These are phyloP conservation scores for Loriculus beryllinus DNA, from an alignment of 2,797 vertebrate genomes.

Conservation along the genomic window DNA sequence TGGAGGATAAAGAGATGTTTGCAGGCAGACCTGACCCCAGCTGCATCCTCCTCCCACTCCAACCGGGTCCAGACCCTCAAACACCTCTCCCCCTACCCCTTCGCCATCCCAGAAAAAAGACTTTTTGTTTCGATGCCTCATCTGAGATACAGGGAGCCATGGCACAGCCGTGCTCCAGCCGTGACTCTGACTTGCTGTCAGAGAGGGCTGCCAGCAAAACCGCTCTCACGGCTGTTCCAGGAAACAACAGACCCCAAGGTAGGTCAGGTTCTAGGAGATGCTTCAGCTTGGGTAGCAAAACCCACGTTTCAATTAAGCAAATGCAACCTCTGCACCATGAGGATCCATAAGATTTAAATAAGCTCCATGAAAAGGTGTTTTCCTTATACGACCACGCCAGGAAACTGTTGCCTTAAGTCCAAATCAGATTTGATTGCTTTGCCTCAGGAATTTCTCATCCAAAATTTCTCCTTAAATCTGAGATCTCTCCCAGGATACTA, in stretches of 20 bases:
- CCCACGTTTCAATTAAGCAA: background rate
- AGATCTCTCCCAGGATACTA: slow-evolving; percentile 43
- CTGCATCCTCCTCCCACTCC: background rate
- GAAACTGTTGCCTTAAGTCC: background rate
- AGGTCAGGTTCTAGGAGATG: background rate
- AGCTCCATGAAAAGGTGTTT: background rate
- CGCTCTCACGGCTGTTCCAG: rapidly evolving
- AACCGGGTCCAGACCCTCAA: background rate
- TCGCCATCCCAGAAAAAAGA: rapidly evolving
- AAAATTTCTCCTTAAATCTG: slow-evolving; percentile 39
- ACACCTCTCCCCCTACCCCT: background rate
- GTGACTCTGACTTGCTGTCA: background rate
- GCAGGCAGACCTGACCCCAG: background rate
- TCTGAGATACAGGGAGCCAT: background rate
- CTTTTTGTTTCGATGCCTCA: background rate
- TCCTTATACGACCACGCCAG: background rate
- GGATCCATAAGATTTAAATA: background rate
- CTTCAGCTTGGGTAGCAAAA: background rate
- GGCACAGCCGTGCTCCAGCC: background rate
- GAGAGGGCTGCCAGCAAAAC: background rate
- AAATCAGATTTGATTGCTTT: background rate
- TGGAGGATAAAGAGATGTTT: background rate
- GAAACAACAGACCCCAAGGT: background rate
- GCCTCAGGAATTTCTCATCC: slow-evolving; percentile 23
- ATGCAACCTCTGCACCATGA: background rate